Evolutionary conservation across 2,113 vertebrate species (phyloP).

Genomic region (Catharus fuscescens): DNA sequence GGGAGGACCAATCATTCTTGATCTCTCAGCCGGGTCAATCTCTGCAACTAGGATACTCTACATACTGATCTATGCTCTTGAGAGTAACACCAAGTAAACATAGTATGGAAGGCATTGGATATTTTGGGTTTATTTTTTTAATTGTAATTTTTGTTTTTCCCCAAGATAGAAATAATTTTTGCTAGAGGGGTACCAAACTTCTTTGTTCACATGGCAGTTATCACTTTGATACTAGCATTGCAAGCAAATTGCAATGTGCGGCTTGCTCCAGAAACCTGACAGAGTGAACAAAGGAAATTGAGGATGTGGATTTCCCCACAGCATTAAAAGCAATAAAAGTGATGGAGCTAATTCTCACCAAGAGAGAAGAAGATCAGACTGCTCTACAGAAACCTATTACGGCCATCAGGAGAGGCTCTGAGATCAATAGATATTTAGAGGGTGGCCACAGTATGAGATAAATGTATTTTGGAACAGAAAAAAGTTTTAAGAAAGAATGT

Average conservation of each 20-base stretch:
- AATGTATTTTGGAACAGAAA: constrained; percentile 1
- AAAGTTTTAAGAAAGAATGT: neutral
- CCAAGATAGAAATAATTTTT: neutral
- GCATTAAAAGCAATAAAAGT: neutral
- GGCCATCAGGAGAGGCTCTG: neutral
- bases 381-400: neutral
- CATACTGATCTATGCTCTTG: neutral
- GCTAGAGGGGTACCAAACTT: neutral
- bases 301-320: constrained; percentile 1
- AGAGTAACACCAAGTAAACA: neutral
- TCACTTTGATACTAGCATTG: neutral
- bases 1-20: neutral
- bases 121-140: neutral
- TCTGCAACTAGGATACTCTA: neutral
- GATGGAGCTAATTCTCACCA: neutral
- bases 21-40: neutral
- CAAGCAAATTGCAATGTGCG: neutral
- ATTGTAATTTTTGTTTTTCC: neutral
- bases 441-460: neutral
- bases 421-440: neutral
- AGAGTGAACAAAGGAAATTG: neutral
- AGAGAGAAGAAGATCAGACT: neutral
- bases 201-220: neutral
- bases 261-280: neutral
- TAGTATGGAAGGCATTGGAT: neutral